Percentiles rank a stretch among this genome's conserved stretches.
These are phyloP conservation scores for Platysternon megacephalum DNA, from an alignment of 2,113 vertebrate species.

Conservation along the genomic window DNA sequence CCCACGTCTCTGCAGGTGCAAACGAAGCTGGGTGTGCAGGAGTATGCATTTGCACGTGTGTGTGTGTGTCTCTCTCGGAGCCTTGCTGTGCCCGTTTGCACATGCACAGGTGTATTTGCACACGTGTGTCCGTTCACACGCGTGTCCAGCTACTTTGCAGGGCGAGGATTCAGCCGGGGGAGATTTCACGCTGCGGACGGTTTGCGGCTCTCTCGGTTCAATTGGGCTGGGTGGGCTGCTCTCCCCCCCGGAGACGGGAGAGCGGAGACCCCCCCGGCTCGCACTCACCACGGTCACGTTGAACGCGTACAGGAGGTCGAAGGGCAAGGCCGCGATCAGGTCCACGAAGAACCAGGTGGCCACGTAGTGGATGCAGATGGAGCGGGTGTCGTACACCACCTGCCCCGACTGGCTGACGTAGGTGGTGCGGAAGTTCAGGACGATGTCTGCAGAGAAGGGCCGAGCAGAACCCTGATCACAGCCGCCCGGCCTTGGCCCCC, in stretches of 20 bases:
- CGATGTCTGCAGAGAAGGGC: slow-evolving; percentile 83
- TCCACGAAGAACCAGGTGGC: slow-evolving; percentile 94
- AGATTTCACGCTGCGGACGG: background rate
- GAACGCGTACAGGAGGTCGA: slow-evolving; percentile 91
- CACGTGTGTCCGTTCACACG: background rate
- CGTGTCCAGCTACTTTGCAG: background rate
- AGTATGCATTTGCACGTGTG: background rate
- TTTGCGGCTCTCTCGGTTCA: slow-evolving; percentile 50
- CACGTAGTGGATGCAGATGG: slow-evolving; percentile 91
- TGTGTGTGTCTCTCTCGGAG: background rate
- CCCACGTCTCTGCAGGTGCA: background rate
- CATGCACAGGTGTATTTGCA: slow-evolving; percentile 46
- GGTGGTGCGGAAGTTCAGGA: slow-evolving; percentile 89
- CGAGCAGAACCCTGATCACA: background rate
- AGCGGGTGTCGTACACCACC: slow-evolving; percentile 88
- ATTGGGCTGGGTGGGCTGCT: slow-evolving; percentile 40
- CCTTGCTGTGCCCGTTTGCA: slow-evolving; percentile 6
- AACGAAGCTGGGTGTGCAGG: background rate
- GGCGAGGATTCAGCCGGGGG: background rate
- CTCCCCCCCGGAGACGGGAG: fast-evolving
- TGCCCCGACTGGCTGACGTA: slow-evolving; percentile 92
- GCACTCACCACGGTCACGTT: slow-evolving; percentile 91
- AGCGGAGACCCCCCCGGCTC: fast-evolving
- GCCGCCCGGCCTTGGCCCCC: background rate
- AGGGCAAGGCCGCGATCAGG: slow-evolving; percentile 90